Evolutionary conservation across 2,113 vertebrate genomes (phyloP), one percentile per base, ranked within the genome.

Genomic region (Oreamnos americanus): DNA sequence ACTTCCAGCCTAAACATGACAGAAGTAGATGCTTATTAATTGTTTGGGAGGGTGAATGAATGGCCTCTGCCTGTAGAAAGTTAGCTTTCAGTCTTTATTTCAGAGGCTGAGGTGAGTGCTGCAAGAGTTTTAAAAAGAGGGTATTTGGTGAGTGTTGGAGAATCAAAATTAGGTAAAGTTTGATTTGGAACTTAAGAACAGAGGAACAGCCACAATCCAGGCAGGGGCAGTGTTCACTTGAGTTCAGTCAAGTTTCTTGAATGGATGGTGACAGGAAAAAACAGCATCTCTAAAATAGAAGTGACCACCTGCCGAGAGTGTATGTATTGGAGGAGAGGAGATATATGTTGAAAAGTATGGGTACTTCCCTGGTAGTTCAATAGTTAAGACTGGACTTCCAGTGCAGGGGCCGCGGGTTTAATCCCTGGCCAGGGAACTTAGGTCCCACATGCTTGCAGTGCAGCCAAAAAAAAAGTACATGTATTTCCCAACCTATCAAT

Each of bases 81-180:
- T 55, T 86, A 90, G 36, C 47, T 93, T 87, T 17, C 39, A 39
- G 33, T 84, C 17, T 97, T 96, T 33, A 90, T 87, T 94, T 96
- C 23, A 17, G 30, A 90, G 83, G 7, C 28, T 62, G 62, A 64
- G 60, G 23, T 76, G 33, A 96, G 5, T 91, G 16, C 39, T 53
- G 0, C 11, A 30, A 76, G 60, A 91, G 16, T 91, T 89, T 60
- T 58, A 45, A 79, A 93, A 86, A 96, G 53, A n/a, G 13, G 39
- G 9, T 15, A 76, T 82, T 55, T 86, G 71, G 28, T 96, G 53
- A 83, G 25, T 55, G 36, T 71, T 85, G 39, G 23, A 58, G 16
- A 83, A 91, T 96, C n/a, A 45, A 45, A 33, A 81, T 49, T 49
- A 51, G 78, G 28, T 51, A 51, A 17, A 81, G 23, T 25, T 87